Conservation (phyloP, 2,797 vertebrate species). For the Glossophaga mutica region DNA sequence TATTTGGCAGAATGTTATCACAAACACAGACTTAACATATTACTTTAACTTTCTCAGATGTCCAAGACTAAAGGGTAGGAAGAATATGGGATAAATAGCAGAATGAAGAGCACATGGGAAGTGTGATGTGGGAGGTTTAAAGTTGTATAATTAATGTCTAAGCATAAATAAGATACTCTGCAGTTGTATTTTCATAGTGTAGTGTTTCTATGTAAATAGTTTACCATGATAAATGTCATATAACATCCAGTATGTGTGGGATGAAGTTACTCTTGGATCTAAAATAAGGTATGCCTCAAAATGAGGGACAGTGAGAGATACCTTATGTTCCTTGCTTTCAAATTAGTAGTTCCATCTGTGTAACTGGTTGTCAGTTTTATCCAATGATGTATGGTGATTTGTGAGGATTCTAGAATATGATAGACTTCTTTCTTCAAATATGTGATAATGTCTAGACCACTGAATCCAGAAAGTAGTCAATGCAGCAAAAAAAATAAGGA, state of each 20-base stretch:
- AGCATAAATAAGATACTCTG: constrained; percentile 62
- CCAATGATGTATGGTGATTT: neutral
- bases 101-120: constrained; percentile 45
- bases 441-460: neutral
- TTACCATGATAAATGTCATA: constrained; percentile 80
- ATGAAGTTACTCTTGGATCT: constrained; percentile 72
- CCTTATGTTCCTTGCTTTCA: constrained; percentile 80
- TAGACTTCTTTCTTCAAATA: constrained; percentile 15
- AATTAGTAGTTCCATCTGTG: constrained; percentile 82
- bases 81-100: constrained; percentile 47
- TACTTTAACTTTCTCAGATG: constrained; percentile 36
- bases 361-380: constrained; percentile 69
- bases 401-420: constrained; percentile 38
- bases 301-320: constrained; percentile 80
- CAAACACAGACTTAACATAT: neutral
- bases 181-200: constrained; percentile 77
- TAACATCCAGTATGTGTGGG: constrained; percentile 81
- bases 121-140: constrained; percentile 50
- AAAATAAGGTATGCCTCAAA: constrained; percentile 79
- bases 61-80: constrained; percentile 35
- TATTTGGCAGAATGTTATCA: neutral
- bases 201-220: constrained; percentile 81
- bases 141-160: constrained; percentile 61
- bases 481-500: neutral
- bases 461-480: constrained; percentile 7